phyloP scores from a whole-genome alignment of 2,888 invertebrate genomes.

The Drosophila austrosaltans region DNA sequence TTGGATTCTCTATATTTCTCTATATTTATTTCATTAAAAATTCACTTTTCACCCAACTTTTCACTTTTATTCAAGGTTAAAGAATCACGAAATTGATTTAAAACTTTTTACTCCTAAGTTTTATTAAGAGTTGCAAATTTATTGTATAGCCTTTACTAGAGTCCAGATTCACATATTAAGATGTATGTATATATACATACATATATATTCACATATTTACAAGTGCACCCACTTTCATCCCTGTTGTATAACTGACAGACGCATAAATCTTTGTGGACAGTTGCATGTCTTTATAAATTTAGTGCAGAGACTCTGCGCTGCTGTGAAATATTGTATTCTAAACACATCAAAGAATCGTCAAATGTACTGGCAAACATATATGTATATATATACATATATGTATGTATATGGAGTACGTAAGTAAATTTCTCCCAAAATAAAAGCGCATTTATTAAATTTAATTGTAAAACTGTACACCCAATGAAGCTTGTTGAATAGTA shows the following conservation, averaged over 20 bases:
- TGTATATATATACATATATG: neutral
- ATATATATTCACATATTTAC: constrained; percentile 1
- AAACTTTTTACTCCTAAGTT: neutral
- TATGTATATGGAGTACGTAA: neutral
- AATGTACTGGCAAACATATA: neutral
- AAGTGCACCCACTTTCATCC: neutral
- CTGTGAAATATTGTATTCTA: constrained; percentile 35
- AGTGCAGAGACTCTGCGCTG: constrained; percentile 46
- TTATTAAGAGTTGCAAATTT: neutral
- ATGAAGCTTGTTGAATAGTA: constrained; percentile 30
- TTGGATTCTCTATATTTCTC: no score
- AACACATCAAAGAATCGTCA: constrained; percentile 9
- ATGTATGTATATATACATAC: constrained; percentile 20
- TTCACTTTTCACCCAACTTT: no score
- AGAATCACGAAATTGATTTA: no score
- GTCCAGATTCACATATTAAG: neutral
- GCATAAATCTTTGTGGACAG: constrained; percentile 51
- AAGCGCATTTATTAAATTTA: constrained; percentile 4
- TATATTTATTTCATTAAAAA: no score
- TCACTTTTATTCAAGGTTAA: no score
- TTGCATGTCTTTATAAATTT: constrained; percentile 55
- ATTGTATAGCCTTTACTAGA: neutral
- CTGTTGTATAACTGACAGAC: constrained; percentile 45
- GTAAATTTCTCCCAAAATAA: neutral
- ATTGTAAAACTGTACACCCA: constrained; percentile 29